Conservation (phyloP, 2,888 invertebrate species). For the Synergus gifuensis region DNA sequence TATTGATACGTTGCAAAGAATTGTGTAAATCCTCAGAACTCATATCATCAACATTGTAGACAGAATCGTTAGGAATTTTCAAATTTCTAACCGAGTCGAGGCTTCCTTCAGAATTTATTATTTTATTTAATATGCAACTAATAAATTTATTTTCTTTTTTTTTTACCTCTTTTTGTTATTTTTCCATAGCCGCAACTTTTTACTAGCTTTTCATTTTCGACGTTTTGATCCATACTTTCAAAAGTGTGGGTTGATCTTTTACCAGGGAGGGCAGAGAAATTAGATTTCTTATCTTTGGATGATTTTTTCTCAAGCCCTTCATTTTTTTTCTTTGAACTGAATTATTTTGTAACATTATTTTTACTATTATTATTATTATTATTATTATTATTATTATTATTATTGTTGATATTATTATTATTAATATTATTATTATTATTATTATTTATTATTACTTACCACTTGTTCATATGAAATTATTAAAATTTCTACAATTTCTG, state of each 20-base stretch:
- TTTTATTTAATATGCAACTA: background rate
- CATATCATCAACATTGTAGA: constrained; percentile 14
- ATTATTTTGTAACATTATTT: background rate
- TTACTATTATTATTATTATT: no score
- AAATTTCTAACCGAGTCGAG: background rate
- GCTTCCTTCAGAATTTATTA: constrained; percentile 6
- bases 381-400: no score
- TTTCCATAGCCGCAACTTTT: background rate
- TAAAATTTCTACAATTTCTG: background rate
- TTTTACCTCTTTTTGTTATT: background rate
- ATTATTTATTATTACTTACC: background rate
- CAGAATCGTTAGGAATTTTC: background rate
- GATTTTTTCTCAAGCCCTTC: background rate
- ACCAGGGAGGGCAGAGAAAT: background rate
- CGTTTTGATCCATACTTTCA: background rate
- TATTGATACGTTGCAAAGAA: constrained; percentile 41
- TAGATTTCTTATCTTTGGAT: background rate
- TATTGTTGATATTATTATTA: background rate
- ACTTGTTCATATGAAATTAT: background rate
- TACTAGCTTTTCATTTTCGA: background rate
- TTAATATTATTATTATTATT: background rate
- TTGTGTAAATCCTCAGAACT: constrained; percentile 40
- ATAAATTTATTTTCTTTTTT: background rate
- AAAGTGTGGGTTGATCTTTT: background rate
- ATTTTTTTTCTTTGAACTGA: background rate